Evolutionary conservation across 2,797 vertebrate species (phyloP).

Genomic region (Lepus oiostolus): DNA sequence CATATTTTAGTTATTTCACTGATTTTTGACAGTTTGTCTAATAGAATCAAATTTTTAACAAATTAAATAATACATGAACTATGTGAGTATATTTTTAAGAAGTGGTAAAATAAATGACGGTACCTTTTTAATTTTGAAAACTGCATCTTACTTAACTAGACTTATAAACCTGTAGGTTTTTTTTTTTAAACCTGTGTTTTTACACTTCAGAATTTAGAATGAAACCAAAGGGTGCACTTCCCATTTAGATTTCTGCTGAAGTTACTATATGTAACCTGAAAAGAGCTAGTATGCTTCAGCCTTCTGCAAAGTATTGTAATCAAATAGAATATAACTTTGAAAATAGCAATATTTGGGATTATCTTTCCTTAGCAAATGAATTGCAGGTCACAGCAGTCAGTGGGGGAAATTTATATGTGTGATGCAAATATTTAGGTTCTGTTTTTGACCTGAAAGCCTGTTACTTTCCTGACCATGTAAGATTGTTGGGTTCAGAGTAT

Average conservation of each 20-base stretch:
- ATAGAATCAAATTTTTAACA: conserved; percentile 40
- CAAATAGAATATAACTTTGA: conserved; percentile 19
- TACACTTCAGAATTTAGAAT: conserved; percentile 58
- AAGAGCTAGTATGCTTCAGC: conserved; percentile 6
- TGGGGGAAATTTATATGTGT: conserved; percentile 19
- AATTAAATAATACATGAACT: conserved; percentile 52
- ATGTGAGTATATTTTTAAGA: conserved; percentile 43
- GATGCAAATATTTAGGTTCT: conserved; percentile 42
- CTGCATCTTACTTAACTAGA: conserved; percentile 18
- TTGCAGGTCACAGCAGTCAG: not conserved
- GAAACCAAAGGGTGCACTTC: conserved; percentile 28
- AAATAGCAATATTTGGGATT: conserved; percentile 39
- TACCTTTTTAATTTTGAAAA: conserved; percentile 50
- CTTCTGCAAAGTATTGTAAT: conserved; percentile 46
- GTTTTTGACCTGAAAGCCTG: not conserved
- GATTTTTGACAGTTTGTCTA: conserved; percentile 56
- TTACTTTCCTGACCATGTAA: not conserved
- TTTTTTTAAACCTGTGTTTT: conserved; percentile 5
- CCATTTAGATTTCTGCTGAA: conserved; percentile 54
- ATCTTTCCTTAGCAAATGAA: conserved; percentile 47
- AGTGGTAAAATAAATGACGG: conserved; percentile 19
- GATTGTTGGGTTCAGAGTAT: conserved; percentile 15
- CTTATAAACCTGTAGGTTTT: not conserved
- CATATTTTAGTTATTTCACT: conserved; percentile 27
- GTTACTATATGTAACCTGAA: not conserved